A percentile compares a stretch with the other conserved stretches of the same genome.
These are phyloP conservation scores for Drosophila punjabiensis DNA, from an alignment of 1,140 invertebrate genomes.

Conservation along the genomic window DNA sequence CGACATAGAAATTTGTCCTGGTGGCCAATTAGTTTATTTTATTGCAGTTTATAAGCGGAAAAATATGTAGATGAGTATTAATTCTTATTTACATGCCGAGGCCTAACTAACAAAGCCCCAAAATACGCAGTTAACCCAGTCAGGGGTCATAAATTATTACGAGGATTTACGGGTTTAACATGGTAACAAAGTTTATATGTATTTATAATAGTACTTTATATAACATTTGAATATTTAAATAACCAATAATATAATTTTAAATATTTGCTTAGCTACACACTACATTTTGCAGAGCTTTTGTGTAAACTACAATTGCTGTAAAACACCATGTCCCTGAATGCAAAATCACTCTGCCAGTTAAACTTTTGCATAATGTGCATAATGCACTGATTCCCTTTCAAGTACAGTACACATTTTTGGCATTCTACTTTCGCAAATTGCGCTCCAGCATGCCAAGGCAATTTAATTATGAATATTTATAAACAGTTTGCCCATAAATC, in stretches of 20 bases:
- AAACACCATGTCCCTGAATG: background rate
- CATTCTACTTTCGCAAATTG: background rate
- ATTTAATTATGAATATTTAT: constrained; percentile 39
- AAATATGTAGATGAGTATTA: constrained; percentile 38
- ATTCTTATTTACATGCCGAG: constrained; percentile 40
- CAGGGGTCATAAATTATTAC: background rate
- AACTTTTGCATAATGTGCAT: constrained; percentile 1
- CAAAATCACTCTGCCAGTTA: constrained; percentile 1
- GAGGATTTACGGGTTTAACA: background rate
- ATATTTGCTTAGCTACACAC: background rate
- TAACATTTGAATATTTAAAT: background rate
- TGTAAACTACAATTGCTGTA: background rate
- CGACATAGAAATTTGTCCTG: constrained; percentile 58
- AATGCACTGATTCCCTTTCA: constrained; percentile 5
- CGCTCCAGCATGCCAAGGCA: background rate
- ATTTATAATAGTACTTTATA: background rate
- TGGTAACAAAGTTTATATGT: background rate
- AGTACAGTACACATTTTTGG: constrained; percentile 11
- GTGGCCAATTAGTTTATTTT: constrained; percentile 61
- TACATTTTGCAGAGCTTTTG: background rate
- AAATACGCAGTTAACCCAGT: background rate
- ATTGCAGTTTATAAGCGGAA: constrained; percentile 55
- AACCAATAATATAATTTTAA: background rate
- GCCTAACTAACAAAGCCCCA: constrained; percentile 2
- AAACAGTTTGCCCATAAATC: constrained; percentile 42